Evolutionary conservation across 2,797 vertebrate species (phyloP).

Genomic region (Gouania willdenowi): DNA sequence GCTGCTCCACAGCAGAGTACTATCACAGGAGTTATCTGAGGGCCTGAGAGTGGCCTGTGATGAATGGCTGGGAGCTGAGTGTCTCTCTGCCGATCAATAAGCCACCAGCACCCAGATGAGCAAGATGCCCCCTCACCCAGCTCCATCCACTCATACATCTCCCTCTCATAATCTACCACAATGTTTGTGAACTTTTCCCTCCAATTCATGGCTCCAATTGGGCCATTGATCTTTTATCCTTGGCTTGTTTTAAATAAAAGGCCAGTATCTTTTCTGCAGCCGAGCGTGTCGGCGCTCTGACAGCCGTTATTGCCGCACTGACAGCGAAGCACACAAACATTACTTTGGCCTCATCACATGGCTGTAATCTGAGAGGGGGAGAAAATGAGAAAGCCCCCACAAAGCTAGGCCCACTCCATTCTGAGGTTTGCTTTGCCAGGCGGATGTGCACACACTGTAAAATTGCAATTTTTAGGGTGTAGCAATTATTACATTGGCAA

Average conservation of each 20-base stretch:
- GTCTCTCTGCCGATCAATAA: slow-evolving; percentile 78
- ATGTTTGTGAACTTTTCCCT: slow-evolving; percentile 64
- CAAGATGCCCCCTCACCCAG: slow-evolving; percentile 40
- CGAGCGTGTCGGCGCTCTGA: slow-evolving; percentile 48
- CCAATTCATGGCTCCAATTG: slow-evolving; percentile 54
- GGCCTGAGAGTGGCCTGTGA: slow-evolving; percentile 77
- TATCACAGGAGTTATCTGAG: slow-evolving; percentile 76
- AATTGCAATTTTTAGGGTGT: no score
- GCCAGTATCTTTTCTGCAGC: slow-evolving; percentile 45
- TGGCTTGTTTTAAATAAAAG: slow-evolving; percentile 71
- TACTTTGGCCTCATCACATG: slow-evolving; percentile 61
- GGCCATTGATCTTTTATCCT: slow-evolving; percentile 70
- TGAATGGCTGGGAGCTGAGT: slow-evolving; percentile 73
- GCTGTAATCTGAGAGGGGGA: slow-evolving; percentile 55
- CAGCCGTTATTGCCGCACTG: slow-evolving; percentile 53
- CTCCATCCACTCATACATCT: slow-evolving; percentile 38
- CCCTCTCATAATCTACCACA: slow-evolving; percentile 47
- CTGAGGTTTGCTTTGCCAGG: slow-evolving; percentile 38
- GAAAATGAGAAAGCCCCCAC: slow-evolving; percentile 25
- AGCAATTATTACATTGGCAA: no score
- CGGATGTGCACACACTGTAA: no score
- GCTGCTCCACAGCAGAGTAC: slow-evolving; percentile 64
- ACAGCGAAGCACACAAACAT: slow-evolving; percentile 46
- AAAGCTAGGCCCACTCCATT: background rate
- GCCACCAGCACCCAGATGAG: slow-evolving; percentile 76